Evolutionary conservation across 2,797 vertebrate species (phyloP), one percentile per base, ranked within the genome.

Genomic region (Chelidonichthys spinosus): DNA sequence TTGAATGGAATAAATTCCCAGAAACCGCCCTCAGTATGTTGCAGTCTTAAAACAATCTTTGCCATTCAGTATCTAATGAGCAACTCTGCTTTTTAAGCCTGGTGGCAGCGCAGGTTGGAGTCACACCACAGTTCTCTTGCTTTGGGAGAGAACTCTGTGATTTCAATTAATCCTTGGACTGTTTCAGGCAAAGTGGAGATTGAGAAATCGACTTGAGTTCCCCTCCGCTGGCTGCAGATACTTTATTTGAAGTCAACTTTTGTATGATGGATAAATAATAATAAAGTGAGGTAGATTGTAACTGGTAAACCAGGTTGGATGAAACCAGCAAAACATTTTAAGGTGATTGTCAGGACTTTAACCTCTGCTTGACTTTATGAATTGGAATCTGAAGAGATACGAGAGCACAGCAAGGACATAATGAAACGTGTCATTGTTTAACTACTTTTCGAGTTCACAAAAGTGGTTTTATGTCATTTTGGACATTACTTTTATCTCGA

Each of bases 21-120:
- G n/a, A 63, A 50, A 43, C 49, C 56, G 43, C 67, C 37, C 33
- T 74, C 1, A 9, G 67, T 67, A 39, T 79, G 58, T 62, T 17
- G 35, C 69, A 66, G 63, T 72, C 47, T 73, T 64, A 59, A 47
- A 66, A 64, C 63, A 53, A 32, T 54, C 35, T 54, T 44, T 74
- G 49, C 32, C 58, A 59, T 58, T 81, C 40, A 40, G 40, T 79
- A 53, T 79, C 69, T 81, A 76, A 75, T 77, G 80, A 82, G 73
- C 76, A 44, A 7, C 42, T 68, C 36, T 58, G 54, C 36, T 69
- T 69, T 85, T 72, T 56, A 72, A 71, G 64, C 52, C 68, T 72
- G 59, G 59, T 69, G 65, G 74, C 66, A 56, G 69, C 78, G 39
- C 37, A 83, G 56, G 61, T 77, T 76, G 76, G 63, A 79, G 73